These are phyloP conservation scores for Pectinophora gossypiella DNA, from an alignment of 1,140 invertebrate genomes.

Conservation along the genomic window DNA sequence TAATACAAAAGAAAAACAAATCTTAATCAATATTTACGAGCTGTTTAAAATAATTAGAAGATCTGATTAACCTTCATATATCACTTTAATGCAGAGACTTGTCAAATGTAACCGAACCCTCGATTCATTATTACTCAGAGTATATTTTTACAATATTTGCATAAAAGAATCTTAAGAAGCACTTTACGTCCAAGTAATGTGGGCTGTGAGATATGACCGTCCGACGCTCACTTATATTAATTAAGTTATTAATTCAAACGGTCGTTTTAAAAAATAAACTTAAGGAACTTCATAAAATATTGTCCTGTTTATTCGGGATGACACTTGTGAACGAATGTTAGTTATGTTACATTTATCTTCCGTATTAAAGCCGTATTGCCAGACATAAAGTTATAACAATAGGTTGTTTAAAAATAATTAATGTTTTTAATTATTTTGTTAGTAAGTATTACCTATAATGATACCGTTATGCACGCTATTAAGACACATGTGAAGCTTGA, in stretches of 20 bases:
- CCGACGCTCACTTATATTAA: conserved; percentile 35
- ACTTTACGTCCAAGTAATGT: conserved; percentile 45
- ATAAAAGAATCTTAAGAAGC: conserved; percentile 63
- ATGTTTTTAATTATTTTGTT: background rate
- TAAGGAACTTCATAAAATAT: background rate
- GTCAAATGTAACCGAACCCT: conserved; percentile 43
- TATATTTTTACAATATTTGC: conserved; percentile 56
- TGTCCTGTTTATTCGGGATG: no score
- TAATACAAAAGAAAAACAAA: conserved; percentile 1
- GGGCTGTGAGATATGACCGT: conserved; percentile 41
- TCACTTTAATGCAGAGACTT: conserved; percentile 48
- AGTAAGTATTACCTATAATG: background rate
- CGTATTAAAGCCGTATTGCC: no score
- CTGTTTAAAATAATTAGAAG: conserved; percentile 62
- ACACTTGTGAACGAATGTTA: no score
- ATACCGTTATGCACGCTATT: background rate
- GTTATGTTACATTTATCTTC: no score
- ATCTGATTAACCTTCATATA: conserved; percentile 46
- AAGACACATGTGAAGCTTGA: background rate
- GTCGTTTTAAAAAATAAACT: conserved; percentile 1
- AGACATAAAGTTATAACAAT: background rate
- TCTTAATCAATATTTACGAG: conserved; percentile 31
- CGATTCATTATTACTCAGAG: conserved; percentile 51
- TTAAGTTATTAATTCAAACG: conserved; percentile 42
- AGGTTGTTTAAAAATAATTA: background rate